Percentiles rank a stretch among this genome's conserved stretches.
These are phyloP conservation scores for Prunella fulvescens DNA, from an alignment of 2,113 vertebrate species.

Conservation along the genomic window DNA sequence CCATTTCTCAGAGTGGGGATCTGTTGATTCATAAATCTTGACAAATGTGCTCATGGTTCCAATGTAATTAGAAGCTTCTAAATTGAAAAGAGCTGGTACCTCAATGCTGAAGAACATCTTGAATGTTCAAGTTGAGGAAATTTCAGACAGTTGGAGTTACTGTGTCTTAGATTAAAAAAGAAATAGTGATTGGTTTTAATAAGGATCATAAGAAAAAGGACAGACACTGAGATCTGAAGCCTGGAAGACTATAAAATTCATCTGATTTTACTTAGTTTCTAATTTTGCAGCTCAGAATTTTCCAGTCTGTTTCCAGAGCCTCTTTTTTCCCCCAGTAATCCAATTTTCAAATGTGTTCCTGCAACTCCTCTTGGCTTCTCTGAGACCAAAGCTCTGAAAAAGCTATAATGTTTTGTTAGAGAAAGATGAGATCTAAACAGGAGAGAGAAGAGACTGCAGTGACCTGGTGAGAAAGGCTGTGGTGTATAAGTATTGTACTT, in stretches of 20 bases:
- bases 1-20: background rate
- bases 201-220: background rate
- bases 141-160: background rate
- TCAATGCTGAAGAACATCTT: background rate
- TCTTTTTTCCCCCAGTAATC: background rate
- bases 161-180: background rate
- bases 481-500: background rate
- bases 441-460: background rate
- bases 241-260: background rate
- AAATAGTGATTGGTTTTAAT: background rate
- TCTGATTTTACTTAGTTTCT: constrained; percentile 27
- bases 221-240: background rate
- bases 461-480: background rate
- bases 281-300: background rate
- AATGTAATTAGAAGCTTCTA: background rate
- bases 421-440: background rate
- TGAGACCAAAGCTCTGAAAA: background rate
- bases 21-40: constrained; percentile 28
- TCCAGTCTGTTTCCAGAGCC: background rate
- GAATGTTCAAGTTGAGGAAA: background rate
- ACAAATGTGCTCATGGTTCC: background rate
- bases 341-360: background rate
- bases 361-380: background rate
- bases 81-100: background rate
- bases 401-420: background rate